These are phyloP conservation scores for Hyperoplus immaculatus DNA, from an alignment of 2,797 vertebrate species.

Conservation along the genomic window DNA sequence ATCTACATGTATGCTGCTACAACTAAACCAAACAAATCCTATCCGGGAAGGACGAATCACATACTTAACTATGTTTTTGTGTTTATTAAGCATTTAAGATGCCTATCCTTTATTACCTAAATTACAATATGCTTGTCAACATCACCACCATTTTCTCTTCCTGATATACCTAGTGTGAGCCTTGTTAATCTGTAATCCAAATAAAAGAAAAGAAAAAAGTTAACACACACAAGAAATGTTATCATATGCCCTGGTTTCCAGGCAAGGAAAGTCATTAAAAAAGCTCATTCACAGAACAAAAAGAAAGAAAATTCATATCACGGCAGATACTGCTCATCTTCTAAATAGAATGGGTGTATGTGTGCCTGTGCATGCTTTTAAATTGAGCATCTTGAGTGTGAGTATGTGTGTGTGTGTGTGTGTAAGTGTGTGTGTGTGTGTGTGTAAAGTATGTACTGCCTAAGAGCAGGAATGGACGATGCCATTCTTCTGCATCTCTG, in stretches of 20 bases:
- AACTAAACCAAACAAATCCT: constrained; percentile 20
- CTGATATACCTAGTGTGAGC: constrained; percentile 68
- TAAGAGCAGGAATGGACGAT: constrained; percentile 89
- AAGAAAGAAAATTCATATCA: constrained; percentile 98
- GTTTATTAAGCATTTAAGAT: constrained; percentile 1
- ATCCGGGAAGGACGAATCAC: constrained; percentile 1
- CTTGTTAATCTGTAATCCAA: constrained; percentile 73
- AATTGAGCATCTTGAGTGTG: constrained; percentile 73
- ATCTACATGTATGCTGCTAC: constrained; percentile 3
- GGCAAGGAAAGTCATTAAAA: constrained; percentile 98
- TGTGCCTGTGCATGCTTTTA: constrained; percentile 86
- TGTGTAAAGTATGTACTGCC: constrained; percentile 60
- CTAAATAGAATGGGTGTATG: constrained; percentile 89
- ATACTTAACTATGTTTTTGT: constrained; percentile 8
- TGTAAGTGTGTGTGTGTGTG: constrained; percentile 51
- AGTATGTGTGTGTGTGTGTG: constrained; percentile 40
- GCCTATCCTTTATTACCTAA: constrained; percentile 26
- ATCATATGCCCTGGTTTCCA: constrained; percentile 96
- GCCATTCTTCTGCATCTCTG: constrained; percentile 92
- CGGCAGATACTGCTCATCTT: constrained; percentile 99
- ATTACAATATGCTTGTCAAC: constrained; percentile 58
- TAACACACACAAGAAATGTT: constrained; percentile 85
- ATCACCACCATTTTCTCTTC: constrained; percentile 75
- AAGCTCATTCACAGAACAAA: constrained; percentile 99
- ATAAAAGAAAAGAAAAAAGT: constrained; percentile 55